Evolutionary conservation across 2,113 vertebrate genomes (phyloP).

Genomic region (Ictidomys tridecemlineatus): DNA sequence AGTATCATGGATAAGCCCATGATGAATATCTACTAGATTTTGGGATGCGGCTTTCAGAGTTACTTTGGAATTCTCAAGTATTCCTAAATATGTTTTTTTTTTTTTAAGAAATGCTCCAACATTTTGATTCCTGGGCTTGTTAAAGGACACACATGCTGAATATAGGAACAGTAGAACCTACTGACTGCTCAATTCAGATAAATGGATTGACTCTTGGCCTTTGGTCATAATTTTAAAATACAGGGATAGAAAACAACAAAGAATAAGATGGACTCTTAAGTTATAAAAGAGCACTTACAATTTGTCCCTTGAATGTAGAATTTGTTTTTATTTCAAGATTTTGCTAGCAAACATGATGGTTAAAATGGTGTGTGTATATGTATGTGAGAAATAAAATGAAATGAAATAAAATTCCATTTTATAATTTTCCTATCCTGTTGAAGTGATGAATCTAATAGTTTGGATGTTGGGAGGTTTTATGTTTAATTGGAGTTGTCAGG

Average conservation of each 20-base stretch:
- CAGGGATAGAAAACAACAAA: conserved; percentile 83
- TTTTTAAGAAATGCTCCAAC: conserved; percentile 41
- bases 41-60: conserved; percentile 77
- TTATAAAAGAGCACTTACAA: conserved; percentile 61
- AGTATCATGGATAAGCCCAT: conserved; percentile 73
- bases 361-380: conserved; percentile 75
- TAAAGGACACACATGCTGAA: conserved; percentile 58
- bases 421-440: conserved; percentile 76
- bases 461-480: background rate
- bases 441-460: conserved; percentile 67
- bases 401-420: conserved; percentile 69
- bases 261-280: conserved; percentile 63
- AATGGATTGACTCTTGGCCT: conserved; percentile 67
- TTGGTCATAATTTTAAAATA: conserved; percentile 79
- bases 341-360: conserved; percentile 76
- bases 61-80: conserved; percentile 79
- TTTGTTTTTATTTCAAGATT: conserved; percentile 77
- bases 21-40: conserved; percentile 73
- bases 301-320: conserved; percentile 74
- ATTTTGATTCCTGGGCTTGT: background rate
- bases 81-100: conserved; percentile 70
- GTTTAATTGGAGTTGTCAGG: conserved; percentile 72
- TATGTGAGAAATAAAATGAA: background rate
- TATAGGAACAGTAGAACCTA: conserved; percentile 54
- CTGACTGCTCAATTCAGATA: conserved; percentile 74